Conservation (phyloP, 1,140 invertebrate genomes). For the Drosophila kepulauana region DNA sequence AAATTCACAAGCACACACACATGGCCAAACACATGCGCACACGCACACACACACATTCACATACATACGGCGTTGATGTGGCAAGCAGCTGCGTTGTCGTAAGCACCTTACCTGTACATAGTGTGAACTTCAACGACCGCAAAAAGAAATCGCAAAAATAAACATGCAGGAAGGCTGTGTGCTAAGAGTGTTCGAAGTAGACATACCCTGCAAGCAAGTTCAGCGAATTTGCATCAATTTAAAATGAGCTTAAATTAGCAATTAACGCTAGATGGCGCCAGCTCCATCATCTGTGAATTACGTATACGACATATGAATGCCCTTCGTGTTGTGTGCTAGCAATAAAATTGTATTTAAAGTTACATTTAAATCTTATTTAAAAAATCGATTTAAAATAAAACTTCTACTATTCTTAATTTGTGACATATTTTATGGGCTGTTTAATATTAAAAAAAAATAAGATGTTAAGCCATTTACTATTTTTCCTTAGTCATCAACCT, state of each 20-base stretch:
- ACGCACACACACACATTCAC: slow-evolving; percentile 16
- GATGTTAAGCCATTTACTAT: neutral
- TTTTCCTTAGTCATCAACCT: neutral
- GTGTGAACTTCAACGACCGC: slow-evolving; percentile 89
- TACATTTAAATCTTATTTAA: no score
- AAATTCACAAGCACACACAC: slow-evolving; percentile 30
- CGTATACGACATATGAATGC: no score
- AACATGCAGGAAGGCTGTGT: neutral
- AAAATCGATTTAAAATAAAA: no score
- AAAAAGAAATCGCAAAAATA: slow-evolving; percentile 89
- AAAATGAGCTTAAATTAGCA: no score
- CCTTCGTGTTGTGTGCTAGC: no score
- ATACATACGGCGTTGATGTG: slow-evolving; percentile 37
- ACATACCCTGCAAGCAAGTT: slow-evolving; percentile 3
- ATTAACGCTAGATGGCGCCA: no score
- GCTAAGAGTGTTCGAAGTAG: slow-evolving; percentile 86
- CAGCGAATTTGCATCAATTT: no score
- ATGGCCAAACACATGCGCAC: slow-evolving; percentile 8
- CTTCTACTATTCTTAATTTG: no score
- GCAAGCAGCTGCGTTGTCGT: slow-evolving; percentile 49
- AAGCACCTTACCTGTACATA: slow-evolving; percentile 40
- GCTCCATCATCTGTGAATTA: no score
- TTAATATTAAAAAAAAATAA: no score
- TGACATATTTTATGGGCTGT: no score
- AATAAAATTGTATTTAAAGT: no score